Evolutionary conservation across 2,797 vertebrate species (phyloP), one percentile per base, ranked within the genome.

Genomic region (Argentina silus): DNA sequence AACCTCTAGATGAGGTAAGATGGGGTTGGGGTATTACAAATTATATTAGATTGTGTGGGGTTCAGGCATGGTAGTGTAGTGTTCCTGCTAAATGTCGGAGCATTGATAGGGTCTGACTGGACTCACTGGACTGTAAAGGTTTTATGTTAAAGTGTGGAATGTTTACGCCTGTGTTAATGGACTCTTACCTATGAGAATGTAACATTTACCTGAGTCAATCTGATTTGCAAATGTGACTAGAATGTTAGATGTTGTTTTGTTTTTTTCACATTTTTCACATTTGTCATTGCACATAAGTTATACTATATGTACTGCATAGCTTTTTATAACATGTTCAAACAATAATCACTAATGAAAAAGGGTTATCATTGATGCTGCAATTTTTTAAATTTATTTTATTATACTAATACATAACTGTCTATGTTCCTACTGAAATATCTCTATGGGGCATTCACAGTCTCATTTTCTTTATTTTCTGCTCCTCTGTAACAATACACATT

Each of bases 51-150:
- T 82, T 88, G 83, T 73, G 76, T 77, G 77, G 11, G 11, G 50
- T 51, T 11, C 15, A 51, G 11, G 50, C 10, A 51, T 51, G 11
- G 7, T 51, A 51, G 7, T 12, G 15, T 3, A 51, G 7, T 12
- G 50, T 11, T 50, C 68, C 72, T 15, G 85, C 10, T 89, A 89
- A 92, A 92, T 90, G 91, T 88, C 81, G 84, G 83, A 73, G 86
- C 89, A 91, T 84, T 91, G 90, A 92, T 90, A 91, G 83, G 85
- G 82, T 90, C 85, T 90, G 90, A 92, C 90, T 88, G 86, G 78
- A 69, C 74, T 78, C 89, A 91, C 82, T 89, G 84, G 79, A 82
- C 82, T 89, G 87, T 90, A 89, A 86, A 88, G 77, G 64, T 78
- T 88, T 88, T 76, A 84, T 92, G 81, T 88, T 51, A 21, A 3